Conservation (phyloP, 2,888 invertebrate genomes). For the Polietes domitor region DNA sequence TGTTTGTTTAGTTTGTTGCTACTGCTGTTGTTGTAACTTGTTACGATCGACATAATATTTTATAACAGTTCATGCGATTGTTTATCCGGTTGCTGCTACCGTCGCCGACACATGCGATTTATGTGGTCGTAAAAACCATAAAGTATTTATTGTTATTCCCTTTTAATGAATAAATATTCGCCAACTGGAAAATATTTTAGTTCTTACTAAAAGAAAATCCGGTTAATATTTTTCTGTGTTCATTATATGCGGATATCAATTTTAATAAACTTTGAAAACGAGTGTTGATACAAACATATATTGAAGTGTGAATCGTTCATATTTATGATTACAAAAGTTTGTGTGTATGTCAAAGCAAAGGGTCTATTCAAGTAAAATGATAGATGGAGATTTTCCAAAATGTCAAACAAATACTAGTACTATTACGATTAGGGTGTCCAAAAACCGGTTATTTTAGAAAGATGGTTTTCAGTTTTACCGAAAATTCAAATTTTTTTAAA, state of each 20-base stretch:
- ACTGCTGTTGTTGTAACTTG: neutral
- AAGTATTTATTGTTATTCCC: neutral
- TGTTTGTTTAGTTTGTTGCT: too few relatives aligned
- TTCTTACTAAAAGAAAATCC: neutral
- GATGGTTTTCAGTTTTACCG: too few relatives aligned
- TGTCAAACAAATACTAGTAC: too few relatives aligned
- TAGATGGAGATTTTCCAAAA: too few relatives aligned
- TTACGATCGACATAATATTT: neutral
- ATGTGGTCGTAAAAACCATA: neutral
- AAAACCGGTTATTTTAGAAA: too few relatives aligned
- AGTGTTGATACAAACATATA: neutral
- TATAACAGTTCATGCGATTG: neutral
- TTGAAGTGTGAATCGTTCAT: too few relatives aligned
- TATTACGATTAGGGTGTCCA: too few relatives aligned
- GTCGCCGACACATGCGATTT: slow-evolving; percentile 11
- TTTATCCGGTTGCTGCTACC: slow-evolving; percentile 14
- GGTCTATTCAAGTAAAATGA: too few relatives aligned
- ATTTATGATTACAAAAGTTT: too few relatives aligned
- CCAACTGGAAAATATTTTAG: neutral
- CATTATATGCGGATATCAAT: neutral
- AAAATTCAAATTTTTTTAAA: too few relatives aligned
- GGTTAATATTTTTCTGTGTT: neutral
- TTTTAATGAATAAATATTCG: neutral
- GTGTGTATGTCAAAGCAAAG: neutral
- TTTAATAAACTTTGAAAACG: neutral